Percentiles rank a stretch among this genome's conserved stretches.
Evolutionary conservation across 1,140 invertebrate species (phyloP).

Genomic region (Drosophila baimaii): DNA sequence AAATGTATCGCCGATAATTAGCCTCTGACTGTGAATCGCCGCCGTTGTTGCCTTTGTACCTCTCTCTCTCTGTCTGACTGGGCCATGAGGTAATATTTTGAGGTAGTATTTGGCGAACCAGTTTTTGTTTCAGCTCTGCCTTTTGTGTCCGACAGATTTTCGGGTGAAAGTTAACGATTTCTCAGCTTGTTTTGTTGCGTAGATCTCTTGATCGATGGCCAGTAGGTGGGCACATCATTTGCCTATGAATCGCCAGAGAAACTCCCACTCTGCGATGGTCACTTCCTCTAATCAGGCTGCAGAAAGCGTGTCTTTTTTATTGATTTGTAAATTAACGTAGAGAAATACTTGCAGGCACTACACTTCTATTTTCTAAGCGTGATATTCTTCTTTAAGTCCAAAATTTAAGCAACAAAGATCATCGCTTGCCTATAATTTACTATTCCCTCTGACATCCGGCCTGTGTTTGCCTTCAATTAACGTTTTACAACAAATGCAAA

Average conservation of each 20-base stretch:
- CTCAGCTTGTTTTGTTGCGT: slow-evolving; percentile 40
- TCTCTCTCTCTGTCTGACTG: no score
- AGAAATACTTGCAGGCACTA: no score
- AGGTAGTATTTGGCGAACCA: slow-evolving; percentile 72
- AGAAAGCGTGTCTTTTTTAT: slow-evolving; percentile 10
- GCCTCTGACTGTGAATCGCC: slow-evolving; percentile 7
- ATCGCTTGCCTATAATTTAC: not conserved
- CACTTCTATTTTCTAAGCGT: no score
- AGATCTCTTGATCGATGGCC: slow-evolving; percentile 52
- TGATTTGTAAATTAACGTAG: not conserved
- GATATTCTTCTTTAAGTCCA: no score
- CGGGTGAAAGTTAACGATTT: slow-evolving; percentile 70
- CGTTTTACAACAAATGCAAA: slow-evolving; percentile 65
- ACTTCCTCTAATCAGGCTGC: slow-evolving; percentile 16
- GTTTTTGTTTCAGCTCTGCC: slow-evolving; percentile 37
- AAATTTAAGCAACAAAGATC: not conserved
- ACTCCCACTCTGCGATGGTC: slow-evolving; percentile 27
- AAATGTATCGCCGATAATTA: slow-evolving; percentile 35
- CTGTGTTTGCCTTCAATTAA: slow-evolving; percentile 65
- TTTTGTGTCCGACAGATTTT: slow-evolving; percentile 38
- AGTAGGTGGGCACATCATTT: slow-evolving; percentile 61
- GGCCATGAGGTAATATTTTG: slow-evolving; percentile 73
- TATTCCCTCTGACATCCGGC: slow-evolving; percentile 25
- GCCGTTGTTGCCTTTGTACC: not conserved
- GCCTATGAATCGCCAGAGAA: slow-evolving; percentile 18